Evolutionary conservation across 2,797 vertebrate species (phyloP).

Genomic region (Oryzias dopingdopingensis): DNA sequence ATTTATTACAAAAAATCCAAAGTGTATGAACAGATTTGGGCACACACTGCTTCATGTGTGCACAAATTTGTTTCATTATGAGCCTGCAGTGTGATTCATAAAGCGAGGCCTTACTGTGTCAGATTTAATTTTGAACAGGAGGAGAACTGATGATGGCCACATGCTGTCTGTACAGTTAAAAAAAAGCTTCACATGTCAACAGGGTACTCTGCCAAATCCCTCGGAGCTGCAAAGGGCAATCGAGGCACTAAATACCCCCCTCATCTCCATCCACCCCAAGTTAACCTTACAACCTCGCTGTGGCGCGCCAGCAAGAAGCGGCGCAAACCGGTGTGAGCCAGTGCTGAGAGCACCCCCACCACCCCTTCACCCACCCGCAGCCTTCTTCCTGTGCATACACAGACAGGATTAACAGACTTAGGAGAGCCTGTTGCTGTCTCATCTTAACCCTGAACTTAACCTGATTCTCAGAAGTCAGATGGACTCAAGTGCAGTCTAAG

Average conservation of each 20-base stretch:
- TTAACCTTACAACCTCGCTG: conserved; percentile 41
- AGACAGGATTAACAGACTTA: conserved; percentile 12
- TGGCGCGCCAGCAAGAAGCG: conserved; percentile 65
- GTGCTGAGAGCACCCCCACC: conserved; percentile 49
- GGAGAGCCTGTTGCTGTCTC: conserved; percentile 35
- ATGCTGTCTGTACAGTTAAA: conserved; percentile 23
- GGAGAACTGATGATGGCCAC: conserved; percentile 7
- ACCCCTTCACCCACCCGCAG: conserved; percentile 36
- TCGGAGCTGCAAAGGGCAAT: conserved; percentile 50
- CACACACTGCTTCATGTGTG: too few relatives aligned
- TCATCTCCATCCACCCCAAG: conserved; percentile 20
- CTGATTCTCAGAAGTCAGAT: not conserved
- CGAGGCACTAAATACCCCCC: conserved; percentile 31
- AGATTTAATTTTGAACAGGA: conserved; percentile 13
- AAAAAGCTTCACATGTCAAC: conserved; percentile 28
- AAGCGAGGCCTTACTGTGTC: conserved; percentile 13
- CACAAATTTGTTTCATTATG: not conserved
- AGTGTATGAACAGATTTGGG: too few relatives aligned
- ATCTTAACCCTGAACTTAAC: conserved; percentile 2
- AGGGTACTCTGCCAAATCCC: conserved; percentile 25
- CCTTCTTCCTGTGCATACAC: conserved; percentile 51
- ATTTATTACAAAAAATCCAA: too few relatives aligned
- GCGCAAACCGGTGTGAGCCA: conserved; percentile 74
- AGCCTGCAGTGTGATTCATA: conserved; percentile 10
- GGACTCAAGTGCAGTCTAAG: not conserved